Conservation (phyloP, 2,888 invertebrate species). For the Campopleginae sp. region DNA sequence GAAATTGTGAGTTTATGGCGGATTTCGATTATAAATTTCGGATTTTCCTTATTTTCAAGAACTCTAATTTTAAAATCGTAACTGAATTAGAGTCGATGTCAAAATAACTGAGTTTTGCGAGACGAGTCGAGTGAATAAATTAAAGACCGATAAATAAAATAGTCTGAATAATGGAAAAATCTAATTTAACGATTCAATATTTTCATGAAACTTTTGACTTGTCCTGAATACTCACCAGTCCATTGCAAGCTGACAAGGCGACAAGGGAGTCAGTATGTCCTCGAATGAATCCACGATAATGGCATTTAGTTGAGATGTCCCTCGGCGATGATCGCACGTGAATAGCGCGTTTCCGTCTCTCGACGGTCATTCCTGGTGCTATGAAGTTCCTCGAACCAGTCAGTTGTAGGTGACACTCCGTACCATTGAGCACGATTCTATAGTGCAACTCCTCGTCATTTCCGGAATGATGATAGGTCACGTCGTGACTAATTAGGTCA, state of each 20-base stretch:
- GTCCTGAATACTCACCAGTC: conserved; percentile 88
- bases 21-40: background rate
- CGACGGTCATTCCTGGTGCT: conserved; percentile 88
- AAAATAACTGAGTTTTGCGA: no score
- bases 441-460: conserved; percentile 85
- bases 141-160: background rate
- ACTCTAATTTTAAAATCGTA: no score
- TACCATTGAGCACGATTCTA: conserved; percentile 83
- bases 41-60: background rate
- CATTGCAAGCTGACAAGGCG: conserved; percentile 93
- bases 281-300: conserved; percentile 91
- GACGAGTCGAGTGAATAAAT: no score
- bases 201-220: background rate
- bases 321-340: conserved; percentile 80
- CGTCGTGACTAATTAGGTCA: conserved; percentile 85
- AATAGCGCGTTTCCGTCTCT: conserved; percentile 86
- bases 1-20: background rate
- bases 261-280: conserved; percentile 90
- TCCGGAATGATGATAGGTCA: conserved; percentile 86
- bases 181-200: background rate
- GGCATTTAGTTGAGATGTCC: conserved; percentile 87
- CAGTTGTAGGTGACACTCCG: conserved; percentile 82
- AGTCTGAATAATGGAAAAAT: background rate
- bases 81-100: no score
- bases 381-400: conserved; percentile 81